phyloP scores from a whole-genome alignment of 2,888 invertebrate genomes.

The Linnaemya vulpina region DNA sequence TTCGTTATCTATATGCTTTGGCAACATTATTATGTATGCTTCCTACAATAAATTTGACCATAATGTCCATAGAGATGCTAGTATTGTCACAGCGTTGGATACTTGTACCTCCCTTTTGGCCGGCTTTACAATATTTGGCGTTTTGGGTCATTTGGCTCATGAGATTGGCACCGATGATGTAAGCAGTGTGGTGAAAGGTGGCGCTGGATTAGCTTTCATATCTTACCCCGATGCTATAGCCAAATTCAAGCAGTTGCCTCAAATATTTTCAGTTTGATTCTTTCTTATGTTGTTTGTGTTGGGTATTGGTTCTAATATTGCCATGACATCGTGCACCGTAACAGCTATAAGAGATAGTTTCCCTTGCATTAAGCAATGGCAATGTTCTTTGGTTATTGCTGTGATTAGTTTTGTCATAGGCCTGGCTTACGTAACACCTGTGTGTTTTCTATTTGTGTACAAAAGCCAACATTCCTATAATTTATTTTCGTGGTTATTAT shows the following conservation, averaged over 20 bases:
- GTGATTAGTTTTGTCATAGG: constrained; percentile 85
- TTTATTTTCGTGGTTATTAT: neutral
- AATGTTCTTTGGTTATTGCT: constrained; percentile 84
- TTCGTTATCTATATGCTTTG: constrained; percentile 86
- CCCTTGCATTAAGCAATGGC: constrained; percentile 84
- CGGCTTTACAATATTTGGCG: constrained; percentile 85
- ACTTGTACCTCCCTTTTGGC: constrained; percentile 85
- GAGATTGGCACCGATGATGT: constrained; percentile 84
- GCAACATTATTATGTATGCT: constrained; percentile 86
- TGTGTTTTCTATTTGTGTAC: constrained; percentile 77
- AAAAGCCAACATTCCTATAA: neutral
- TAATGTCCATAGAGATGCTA: constrained; percentile 85
- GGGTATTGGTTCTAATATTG: constrained; percentile 84
- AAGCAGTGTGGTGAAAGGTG: constrained; percentile 84
- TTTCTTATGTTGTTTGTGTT: constrained; percentile 85
- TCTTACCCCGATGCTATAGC: constrained; percentile 86
- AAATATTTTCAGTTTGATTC: constrained; percentile 85
- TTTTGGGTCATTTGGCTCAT: constrained; percentile 85
- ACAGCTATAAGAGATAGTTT: constrained; percentile 84
- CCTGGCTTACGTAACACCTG: constrained; percentile 87
- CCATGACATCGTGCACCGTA: constrained; percentile 83
- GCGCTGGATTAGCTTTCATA: constrained; percentile 85
- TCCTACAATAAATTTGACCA: constrained; percentile 86
- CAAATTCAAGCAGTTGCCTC: constrained; percentile 84
- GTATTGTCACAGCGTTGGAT: constrained; percentile 85